Base-by-base conservation (phyloP, 2,888 invertebrate genomes). In the Chalcosyrphus nemorum region DNA sequence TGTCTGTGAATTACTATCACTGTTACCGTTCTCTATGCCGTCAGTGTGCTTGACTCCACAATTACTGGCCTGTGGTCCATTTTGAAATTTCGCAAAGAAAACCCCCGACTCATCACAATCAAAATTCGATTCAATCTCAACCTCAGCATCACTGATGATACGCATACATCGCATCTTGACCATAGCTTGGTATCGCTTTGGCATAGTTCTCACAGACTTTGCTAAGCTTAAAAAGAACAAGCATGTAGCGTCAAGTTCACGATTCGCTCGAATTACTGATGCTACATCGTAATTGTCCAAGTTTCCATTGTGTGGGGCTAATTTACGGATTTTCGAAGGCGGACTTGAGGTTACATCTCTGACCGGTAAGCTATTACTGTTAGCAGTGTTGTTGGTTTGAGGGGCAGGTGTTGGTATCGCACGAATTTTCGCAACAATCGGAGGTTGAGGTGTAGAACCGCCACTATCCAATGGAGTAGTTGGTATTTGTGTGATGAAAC, bases 121-220 rank as follows among this genome's bases (percentile, higher is more conserved):
- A 13, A 70, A 86, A 17, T 88, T 88, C 72, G 89, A 91, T 78
- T 91, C 91, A 76, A 91, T 86, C 65, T 91, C 91, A 19, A 91
- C 84, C 84, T 91, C 91, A n/a, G 90, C 90, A 80, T 91, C 91
- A 54, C 90, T 91, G 1, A 91, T 90, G 4, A 91, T 90, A 52
- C 90, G 90, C 91, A 91, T 91, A 78, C 91, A 91, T 7, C 90
- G 90, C 91, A 91, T 91, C 87, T 91, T 91, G 7, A 91, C 90
- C 72, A 90, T 81, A 2, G 90, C 89, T 68, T 91, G 91, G 24
- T 90, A 90, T 82, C 91, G 91, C 76, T 89, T 90, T 21, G 91
- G 91, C 91, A 91, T 91, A 17, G 89, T 87, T 13, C 90, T 88
- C 63, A 91, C 91, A 27, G 91, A 89, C 0, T 90, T 90, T 0